These are phyloP conservation scores for Nothura maculosa DNA, from an alignment of 2,797 vertebrate species.

Conservation along the genomic window DNA sequence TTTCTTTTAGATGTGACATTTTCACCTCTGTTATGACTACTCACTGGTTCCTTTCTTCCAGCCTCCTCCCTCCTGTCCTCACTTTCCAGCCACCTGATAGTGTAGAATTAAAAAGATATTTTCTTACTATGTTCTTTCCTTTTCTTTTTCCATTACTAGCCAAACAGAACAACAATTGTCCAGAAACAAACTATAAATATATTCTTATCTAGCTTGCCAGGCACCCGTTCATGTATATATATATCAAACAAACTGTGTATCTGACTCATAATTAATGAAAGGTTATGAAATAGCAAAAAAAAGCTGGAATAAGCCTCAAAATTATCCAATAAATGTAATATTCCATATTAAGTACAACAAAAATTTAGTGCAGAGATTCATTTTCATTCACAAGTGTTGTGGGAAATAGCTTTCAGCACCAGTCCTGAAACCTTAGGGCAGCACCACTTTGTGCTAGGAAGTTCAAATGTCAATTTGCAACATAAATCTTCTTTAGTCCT, in stretches of 20 bases:
- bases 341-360: not conserved
- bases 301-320: not conserved
- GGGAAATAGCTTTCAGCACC: conserved; percentile 3
- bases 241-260: not conserved
- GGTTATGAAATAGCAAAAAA: not conserved
- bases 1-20: not conserved
- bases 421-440: not conserved
- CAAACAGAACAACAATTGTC: not conserved
- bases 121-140: not conserved
- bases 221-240: not conserved
- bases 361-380: not conserved
- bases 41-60: not conserved
- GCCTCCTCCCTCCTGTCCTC: not conserved
- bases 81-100: not conserved
- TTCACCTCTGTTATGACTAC: conserved; percentile 4
- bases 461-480: conserved; percentile 49
- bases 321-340: not conserved
- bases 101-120: not conserved
- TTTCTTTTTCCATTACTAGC: not conserved
- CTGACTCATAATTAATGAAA: not conserved
- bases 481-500: conserved; percentile 35
- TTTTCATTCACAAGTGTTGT: conserved; percentile 1
- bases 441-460: conserved; percentile 3
- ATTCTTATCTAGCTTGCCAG: not conserved
- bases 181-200: conserved; percentile 2